A percentile compares a stretch with the other conserved stretches of the same genome.
phyloP scores from a whole-genome alignment of 2,888 invertebrate species.

The Ypsolopha scabrella region DNA sequence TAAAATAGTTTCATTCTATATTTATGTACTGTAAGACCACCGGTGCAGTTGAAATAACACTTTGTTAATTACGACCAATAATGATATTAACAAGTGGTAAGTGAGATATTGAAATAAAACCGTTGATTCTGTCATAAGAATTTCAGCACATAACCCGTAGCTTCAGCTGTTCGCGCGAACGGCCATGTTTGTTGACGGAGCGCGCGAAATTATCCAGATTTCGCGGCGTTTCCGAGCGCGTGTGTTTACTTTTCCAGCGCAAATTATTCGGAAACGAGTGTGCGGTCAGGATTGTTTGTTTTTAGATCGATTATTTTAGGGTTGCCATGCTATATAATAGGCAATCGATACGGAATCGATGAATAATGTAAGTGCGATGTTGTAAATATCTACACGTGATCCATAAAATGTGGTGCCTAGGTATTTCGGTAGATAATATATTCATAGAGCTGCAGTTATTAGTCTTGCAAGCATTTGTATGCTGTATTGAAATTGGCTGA shows the following conservation, averaged over 20 bases:
- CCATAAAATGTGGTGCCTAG: constrained; percentile 21
- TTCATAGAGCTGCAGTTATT: neutral
- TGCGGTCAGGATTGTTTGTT: constrained; percentile 28
- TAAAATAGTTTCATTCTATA: neutral
- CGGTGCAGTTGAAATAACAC: neutral
- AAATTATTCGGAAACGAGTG: constrained; percentile 19
- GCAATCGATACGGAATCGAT: too few species aligned
- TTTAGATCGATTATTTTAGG: constrained; percentile 26
- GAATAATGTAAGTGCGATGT: too few species aligned
- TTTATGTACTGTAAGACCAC: too few species aligned
- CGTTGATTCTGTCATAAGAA: constrained; percentile 14
- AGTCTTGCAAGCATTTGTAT: too few species aligned
- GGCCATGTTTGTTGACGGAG: constrained; percentile 47
- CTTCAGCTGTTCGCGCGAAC: constrained; percentile 22
- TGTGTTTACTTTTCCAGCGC: constrained; percentile 26
- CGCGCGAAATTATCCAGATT: constrained; percentile 63
- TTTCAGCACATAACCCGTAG: constrained; percentile 30
- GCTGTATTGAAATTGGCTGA: too few species aligned
- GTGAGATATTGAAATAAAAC: too few species aligned
- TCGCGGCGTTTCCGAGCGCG: constrained; percentile 23
- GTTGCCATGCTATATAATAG: constrained; percentile 18
- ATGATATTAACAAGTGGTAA: neutral
- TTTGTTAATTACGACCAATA: neutral
- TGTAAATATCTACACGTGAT: constrained; percentile 13
- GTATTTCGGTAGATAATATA: neutral